These are phyloP conservation scores for Potorous gilbertii DNA, from an alignment of 2,797 vertebrate species.

Conservation along the genomic window DNA sequence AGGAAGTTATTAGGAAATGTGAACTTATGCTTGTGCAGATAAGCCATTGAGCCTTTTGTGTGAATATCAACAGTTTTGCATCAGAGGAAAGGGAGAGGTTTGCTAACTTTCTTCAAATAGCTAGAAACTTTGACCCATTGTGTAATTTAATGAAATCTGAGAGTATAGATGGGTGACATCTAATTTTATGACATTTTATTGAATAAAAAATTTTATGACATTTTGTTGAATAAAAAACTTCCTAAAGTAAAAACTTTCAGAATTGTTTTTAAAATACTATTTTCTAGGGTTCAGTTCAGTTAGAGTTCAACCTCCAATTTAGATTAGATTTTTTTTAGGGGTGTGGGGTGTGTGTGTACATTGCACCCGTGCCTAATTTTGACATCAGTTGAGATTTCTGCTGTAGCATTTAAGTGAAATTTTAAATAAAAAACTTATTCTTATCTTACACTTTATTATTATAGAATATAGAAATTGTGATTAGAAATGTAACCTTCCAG, in stretches of 20 bases:
- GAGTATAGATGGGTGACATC: neutral
- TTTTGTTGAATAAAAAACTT: constrained; percentile 39
- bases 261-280: constrained; percentile 12
- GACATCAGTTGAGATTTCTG: neutral
- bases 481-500: neutral
- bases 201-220: constrained; percentile 40
- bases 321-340: too few species aligned
- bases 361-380: neutral
- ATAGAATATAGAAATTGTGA: neutral
- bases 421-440: neutral
- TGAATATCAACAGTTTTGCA: constrained; percentile 1
- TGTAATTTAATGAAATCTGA: neutral
- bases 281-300: neutral
- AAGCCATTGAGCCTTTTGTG: constrained; percentile 63
- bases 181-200: neutral
- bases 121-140: constrained; percentile 5
- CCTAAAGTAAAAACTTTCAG: constrained; percentile 38
- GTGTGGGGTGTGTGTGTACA: too few species aligned
- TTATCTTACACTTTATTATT: neutral
- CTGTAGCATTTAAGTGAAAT: neutral
- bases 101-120: constrained; percentile 34
- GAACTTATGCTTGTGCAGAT: constrained; percentile 78
- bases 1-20: constrained; percentile 94
- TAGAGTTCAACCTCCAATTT: neutral
- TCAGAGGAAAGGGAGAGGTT: constrained; percentile 17